Percentiles rank a stretch among this genome's conserved stretches.
These are phyloP conservation scores for Bufo gargarizans DNA, from an alignment of 2,113 vertebrate species.

Conservation along the genomic window DNA sequence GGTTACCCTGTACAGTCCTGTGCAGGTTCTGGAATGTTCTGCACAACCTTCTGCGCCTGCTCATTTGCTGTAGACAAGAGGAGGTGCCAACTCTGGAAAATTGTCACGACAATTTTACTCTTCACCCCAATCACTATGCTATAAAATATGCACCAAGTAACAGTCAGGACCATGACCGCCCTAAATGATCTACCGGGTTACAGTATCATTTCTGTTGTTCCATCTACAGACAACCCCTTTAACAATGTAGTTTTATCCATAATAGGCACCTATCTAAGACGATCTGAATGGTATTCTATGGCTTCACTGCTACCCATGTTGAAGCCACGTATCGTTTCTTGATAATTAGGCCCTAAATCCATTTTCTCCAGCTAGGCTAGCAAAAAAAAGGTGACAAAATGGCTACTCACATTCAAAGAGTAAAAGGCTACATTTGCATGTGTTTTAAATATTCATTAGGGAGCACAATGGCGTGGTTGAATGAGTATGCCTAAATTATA, in stretches of 20 bases:
- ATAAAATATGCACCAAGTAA: neutral
- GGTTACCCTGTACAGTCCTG: conserved; percentile 29
- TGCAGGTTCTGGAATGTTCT: conserved; percentile 45
- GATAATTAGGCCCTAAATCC: conserved; percentile 14
- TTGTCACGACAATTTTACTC: conserved; percentile 63
- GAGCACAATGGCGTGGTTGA: too few species aligned
- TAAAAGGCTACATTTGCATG: neutral
- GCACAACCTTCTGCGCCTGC: neutral
- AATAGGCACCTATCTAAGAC: neutral
- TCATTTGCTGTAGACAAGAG: conserved; percentile 35
- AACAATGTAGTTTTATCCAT: neutral
- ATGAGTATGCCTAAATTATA: neutral
- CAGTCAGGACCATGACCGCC: neutral
- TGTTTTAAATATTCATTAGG: neutral
- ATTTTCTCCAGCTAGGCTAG: neutral
- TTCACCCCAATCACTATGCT: conserved; percentile 4
- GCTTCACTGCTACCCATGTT: neutral
- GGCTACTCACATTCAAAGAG: neutral
- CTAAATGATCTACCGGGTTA: neutral
- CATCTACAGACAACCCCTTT: neutral
- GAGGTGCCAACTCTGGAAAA: conserved; percentile 66
- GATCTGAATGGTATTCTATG: neutral
- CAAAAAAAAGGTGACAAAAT: too few species aligned
- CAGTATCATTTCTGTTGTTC: neutral
- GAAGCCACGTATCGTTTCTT: neutral